Conservation (phyloP, 2,797 vertebrate species). For the Cetoscarus ocellatus region DNA sequence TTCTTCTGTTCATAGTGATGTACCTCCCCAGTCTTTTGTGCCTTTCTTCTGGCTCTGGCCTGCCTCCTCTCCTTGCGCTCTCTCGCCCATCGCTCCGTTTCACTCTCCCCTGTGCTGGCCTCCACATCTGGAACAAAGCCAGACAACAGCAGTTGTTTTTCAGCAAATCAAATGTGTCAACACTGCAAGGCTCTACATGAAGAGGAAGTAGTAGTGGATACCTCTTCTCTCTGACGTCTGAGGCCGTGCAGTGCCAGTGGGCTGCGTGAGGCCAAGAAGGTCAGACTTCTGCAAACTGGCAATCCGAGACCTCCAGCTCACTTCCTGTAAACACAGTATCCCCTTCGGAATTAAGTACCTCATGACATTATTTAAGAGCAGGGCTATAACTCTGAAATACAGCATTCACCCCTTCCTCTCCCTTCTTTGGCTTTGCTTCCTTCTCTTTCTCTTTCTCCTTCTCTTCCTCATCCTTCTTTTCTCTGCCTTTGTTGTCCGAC, state of each 20-base stretch:
- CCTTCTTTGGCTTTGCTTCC: slow-evolving; percentile 78
- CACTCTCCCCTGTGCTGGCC: slow-evolving; percentile 79
- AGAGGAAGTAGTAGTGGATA: slow-evolving; percentile 29
- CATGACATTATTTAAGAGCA: slow-evolving; percentile 24
- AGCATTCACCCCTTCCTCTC: slow-evolving; percentile 85
- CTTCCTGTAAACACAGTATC: slow-evolving; percentile 78
- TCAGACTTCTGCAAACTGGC: slow-evolving; percentile 91
- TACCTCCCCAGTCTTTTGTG: slow-evolving; percentile 79
- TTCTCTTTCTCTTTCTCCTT: slow-evolving; percentile 78
- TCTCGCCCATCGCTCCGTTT: slow-evolving; percentile 81
- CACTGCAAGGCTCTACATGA: neutral
- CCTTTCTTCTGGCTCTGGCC: slow-evolving; percentile 81
- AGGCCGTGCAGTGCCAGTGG: slow-evolving; percentile 80
- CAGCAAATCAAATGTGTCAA: slow-evolving; percentile 16
- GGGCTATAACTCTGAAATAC: slow-evolving; percentile 21
- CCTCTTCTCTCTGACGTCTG: slow-evolving; percentile 76
- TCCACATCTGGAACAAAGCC: slow-evolving; percentile 79
- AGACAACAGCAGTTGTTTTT: slow-evolving; percentile 20
- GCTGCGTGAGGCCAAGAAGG: slow-evolving; percentile 88
- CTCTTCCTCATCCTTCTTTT: slow-evolving; percentile 80
- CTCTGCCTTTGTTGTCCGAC: slow-evolving; percentile 80
- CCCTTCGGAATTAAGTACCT: slow-evolving; percentile 38
- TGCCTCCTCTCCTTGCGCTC: slow-evolving; percentile 81
- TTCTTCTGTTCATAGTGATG: neutral
- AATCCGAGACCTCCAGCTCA: slow-evolving; percentile 89